Base-by-base conservation (phyloP, 2,888 invertebrate species). In the Zaprionus bogoriensis region DNA sequence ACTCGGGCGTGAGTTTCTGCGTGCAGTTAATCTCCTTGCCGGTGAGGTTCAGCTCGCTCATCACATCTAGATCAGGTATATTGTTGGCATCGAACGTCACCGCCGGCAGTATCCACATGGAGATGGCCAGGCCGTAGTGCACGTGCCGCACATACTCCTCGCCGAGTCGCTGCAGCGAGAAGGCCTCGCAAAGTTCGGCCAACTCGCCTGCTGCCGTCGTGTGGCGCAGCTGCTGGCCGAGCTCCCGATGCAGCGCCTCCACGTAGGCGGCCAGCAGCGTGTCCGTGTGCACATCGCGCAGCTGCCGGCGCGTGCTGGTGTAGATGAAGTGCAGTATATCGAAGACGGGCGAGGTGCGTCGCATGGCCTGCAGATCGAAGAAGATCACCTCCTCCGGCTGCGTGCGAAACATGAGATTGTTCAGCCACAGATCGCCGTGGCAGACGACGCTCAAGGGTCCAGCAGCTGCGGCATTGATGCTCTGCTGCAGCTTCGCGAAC, bases 351-450 rank as follows among this genome's bases (percentile, higher is more conserved):
- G 89, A 90, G 4, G 88, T 76, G 36, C 89, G 88, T 6, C 91
- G 82, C 89, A 90, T 89, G 20, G 90, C 87, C 69, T 91, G 91
- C 48, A 91, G 80, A 53, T 91, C 91, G 44, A 90, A 85, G 39
- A 91, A 90, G 50, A 88, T 89, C 1, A 88, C 90, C 36, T 77
- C 69, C 10, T 69, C 75, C 7, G 74, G 80, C 32, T 67, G 67
- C 0, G 65, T 47, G 10, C 54, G 77, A 47, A 91, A 91, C 91
- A 91, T 90, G 2, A 91, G 82, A 60, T 91, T 91, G 67, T 91
- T 91, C 0, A 90, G 81, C 90, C 90, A 90, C 41, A 90, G 57
- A 58, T 91, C 91, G 2, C 91, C 91, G 54, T 91, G 91, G 17
- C 89, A 89, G 50, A 91, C 69, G 1, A 91, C 89, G 44, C 84